Conservation (phyloP, 2,113 vertebrate species). For the Triplophysa rosa region DNA sequence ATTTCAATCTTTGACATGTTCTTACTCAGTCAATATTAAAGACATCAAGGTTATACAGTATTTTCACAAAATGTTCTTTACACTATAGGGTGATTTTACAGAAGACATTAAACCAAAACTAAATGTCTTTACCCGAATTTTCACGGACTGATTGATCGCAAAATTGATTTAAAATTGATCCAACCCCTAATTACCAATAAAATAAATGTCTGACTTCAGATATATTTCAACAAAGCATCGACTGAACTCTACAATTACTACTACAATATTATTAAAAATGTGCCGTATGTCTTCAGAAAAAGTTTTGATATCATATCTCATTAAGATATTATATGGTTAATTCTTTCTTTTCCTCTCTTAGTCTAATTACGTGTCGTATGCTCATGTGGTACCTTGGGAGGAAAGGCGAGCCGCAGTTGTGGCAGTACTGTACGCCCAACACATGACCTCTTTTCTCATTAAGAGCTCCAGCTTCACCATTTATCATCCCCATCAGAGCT, state of each 20-base stretch:
- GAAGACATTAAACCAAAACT: too few relatives aligned
- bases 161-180: too few relatives aligned
- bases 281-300: not conserved
- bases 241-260: slow-evolving; percentile 1
- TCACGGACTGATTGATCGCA: too few relatives aligned
- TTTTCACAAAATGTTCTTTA: too few relatives aligned
- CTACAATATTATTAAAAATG: not conserved
- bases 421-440: slow-evolving; percentile 49
- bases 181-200: too few relatives aligned
- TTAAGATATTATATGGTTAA: slow-evolving; percentile 34
- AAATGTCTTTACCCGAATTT: too few relatives aligned
- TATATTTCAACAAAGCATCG: not conserved
- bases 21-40: too few relatives aligned
- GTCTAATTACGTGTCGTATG: slow-evolving; percentile 44
- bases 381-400: slow-evolving; percentile 53
- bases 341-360: slow-evolving; percentile 35
- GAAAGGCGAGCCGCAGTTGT: slow-evolving; percentile 52
- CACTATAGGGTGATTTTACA: too few relatives aligned
- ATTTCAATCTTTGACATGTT: too few relatives aligned
- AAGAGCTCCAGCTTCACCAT: slow-evolving; percentile 53
- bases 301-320: slow-evolving; percentile 33
- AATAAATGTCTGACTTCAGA: not conserved
- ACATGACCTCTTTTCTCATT: slow-evolving; percentile 60
- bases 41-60: too few relatives aligned
- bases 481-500: slow-evolving; percentile 56